Evolutionary conservation across 30 jellyfish, hydroid and myxozoan genomes (phyloP).

Genomic region (Cassiopea andromeda): DNA sequence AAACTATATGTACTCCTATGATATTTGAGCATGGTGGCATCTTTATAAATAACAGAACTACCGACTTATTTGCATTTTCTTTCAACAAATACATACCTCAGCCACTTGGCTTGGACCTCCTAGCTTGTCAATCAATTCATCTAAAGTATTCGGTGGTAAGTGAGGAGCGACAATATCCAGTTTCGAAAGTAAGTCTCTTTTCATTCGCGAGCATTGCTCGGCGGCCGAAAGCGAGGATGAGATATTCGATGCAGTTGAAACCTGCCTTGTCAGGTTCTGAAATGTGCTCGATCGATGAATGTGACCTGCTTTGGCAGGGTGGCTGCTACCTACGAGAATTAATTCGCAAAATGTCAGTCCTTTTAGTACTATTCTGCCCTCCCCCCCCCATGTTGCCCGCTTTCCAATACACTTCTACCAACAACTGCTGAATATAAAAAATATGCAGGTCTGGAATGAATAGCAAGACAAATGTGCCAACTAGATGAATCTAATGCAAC

Average conservation of each 20-base stretch:
- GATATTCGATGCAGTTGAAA: conserved; percentile 14
- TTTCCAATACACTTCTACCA: too few species aligned
- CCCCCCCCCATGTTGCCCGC: too few species aligned
- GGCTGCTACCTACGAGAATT: conserved; percentile 41
- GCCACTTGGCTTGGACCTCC: conserved; percentile 99
- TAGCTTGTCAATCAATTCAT: conserved; percentile 91
- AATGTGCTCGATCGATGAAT: conserved; percentile 33
- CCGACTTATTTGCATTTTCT: neutral
- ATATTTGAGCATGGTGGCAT: neutral
- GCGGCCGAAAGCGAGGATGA: conserved; percentile 46
- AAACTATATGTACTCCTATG: too few species aligned
- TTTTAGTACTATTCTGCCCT: too few species aligned
- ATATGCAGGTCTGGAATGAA: too few species aligned
- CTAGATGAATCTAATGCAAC: too few species aligned
- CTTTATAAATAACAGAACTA: neutral
- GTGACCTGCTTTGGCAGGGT: conserved; percentile 71
- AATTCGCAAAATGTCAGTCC: too few species aligned
- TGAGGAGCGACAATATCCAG: conserved; percentile 78
- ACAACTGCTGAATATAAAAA: too few species aligned
- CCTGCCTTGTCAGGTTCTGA: conserved; percentile 57
- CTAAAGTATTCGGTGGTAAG: conserved; percentile 97
- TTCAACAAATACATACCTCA: conserved; percentile 67
- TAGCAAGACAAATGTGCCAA: too few species aligned
- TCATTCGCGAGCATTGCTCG: conserved; percentile 80
- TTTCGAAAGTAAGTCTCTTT: conserved; percentile 78